Conservation (phyloP, 1,140 invertebrate genomes). For the Pseudomyrmex cubaensis region DNA sequence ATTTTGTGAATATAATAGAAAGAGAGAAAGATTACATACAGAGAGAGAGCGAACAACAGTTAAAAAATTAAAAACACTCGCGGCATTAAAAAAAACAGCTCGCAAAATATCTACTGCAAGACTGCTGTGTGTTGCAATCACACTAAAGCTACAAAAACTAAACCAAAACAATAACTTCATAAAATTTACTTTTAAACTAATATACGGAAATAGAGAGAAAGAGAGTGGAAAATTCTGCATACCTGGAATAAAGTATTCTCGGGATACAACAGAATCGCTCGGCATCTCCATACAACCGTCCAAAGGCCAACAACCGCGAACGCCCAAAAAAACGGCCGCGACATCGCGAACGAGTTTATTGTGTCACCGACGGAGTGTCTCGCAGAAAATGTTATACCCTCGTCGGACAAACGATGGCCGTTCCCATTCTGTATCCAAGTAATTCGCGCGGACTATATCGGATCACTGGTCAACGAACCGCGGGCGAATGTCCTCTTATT, state of each 20-base stretch:
- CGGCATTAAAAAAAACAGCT: neutral
- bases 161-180: neutral
- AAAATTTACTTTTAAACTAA: conserved; percentile 11
- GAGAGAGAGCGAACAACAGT: neutral
- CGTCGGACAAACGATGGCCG: neutral
- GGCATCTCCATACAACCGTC: neutral
- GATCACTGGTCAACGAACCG: conserved; percentile 66
- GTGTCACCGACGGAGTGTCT: neutral
- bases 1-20: neutral
- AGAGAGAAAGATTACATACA: too few species aligned
- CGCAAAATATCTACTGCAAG: neutral
- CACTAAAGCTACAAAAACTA: neutral
- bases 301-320: conserved; percentile 17
- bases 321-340: conserved; percentile 15
- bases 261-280: conserved; percentile 53
- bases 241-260: conserved; percentile 59
- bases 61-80: neutral
- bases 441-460: conserved; percentile 36
- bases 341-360: neutral
- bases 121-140: neutral
- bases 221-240: conserved; percentile 22
- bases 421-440: conserved; percentile 9
- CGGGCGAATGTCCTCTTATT: conserved; percentile 27
- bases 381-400: neutral
- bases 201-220: neutral